Percentiles rank a stretch among this genome's conserved stretches.
Conservation (phyloP, 2,888 invertebrate species). For the Cephonodes hylas region DNA sequence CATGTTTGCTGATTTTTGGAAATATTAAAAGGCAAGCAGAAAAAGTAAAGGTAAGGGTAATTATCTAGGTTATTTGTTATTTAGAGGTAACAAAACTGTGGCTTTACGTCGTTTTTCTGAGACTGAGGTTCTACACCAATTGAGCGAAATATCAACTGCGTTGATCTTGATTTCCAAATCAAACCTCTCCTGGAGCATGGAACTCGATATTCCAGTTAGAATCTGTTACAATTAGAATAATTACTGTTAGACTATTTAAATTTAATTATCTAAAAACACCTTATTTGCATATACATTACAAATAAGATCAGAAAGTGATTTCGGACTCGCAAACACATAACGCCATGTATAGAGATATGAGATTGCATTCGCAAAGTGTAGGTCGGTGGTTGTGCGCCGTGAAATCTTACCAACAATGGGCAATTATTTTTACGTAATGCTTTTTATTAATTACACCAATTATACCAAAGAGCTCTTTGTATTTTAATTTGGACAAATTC, state of each 20-base stretch:
- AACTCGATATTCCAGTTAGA: too few species aligned
- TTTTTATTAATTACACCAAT: constrained; percentile 68
- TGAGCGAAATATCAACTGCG: too few species aligned
- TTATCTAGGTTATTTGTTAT: too few species aligned
- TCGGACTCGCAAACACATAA: constrained; percentile 20
- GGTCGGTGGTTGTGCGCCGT: background rate
- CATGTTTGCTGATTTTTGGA: too few species aligned
- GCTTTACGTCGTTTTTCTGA: too few species aligned
- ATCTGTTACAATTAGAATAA: background rate
- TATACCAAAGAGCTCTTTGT: constrained; percentile 60
- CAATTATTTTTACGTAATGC: constrained; percentile 64
- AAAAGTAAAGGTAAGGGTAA: too few species aligned
- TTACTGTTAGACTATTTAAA: background rate
- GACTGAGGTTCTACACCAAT: too few species aligned
- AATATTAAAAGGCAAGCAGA: too few species aligned
- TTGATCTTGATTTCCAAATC: too few species aligned
- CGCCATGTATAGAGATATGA: constrained; percentile 13
- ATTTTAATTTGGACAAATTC: constrained; percentile 74
- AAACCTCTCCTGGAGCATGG: too few species aligned
- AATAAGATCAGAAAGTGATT: background rate
- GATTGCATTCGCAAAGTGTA: constrained; percentile 2
- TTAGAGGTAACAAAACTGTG: too few species aligned
- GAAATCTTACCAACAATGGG: constrained; percentile 52
- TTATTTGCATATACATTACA: background rate
- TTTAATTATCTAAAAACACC: too few species aligned